Conservation (phyloP, 2,113 vertebrate genomes). For the Peromyscus polionotus region DNA sequence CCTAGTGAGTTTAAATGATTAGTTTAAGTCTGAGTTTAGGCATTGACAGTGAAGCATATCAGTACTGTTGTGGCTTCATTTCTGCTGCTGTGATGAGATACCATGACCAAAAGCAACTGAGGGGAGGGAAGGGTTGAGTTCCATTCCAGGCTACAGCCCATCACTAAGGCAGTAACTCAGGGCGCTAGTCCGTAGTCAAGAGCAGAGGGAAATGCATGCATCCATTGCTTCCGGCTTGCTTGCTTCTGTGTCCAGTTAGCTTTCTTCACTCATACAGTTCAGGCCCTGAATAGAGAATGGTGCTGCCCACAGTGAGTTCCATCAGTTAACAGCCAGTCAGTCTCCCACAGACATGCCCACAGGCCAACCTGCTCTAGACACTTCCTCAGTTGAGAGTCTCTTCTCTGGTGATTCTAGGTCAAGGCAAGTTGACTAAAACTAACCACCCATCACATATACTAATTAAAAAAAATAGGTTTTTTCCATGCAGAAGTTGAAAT, state of each 20-base stretch:
- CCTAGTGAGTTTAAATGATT: neutral
- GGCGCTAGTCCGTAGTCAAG: neutral
- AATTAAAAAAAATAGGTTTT: constrained; percentile 6
- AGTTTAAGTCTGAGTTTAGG: constrained; percentile 45
- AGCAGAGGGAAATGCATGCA: neutral
- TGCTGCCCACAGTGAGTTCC: neutral
- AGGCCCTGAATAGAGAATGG: neutral
- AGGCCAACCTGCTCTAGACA: neutral
- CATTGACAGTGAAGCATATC: constrained; percentile 17
- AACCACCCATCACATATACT: neutral
- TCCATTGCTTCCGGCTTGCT: neutral
- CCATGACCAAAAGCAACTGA: neutral
- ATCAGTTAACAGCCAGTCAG: neutral
- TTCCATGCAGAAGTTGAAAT: constrained; percentile 34
- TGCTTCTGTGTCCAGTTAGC: neutral
- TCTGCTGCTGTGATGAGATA: neutral
- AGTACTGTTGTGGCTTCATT: neutral
- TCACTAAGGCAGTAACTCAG: neutral
- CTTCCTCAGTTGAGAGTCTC: neutral
- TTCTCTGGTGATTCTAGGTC: neutral
- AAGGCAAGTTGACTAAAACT: neutral
- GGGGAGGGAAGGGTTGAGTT: neutral
- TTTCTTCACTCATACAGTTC: neutral
- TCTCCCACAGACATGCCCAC: neutral
- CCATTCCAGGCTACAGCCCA: neutral